phyloP scores from a whole-genome alignment of 2,797 vertebrate species.

The Poecile montanus region DNA sequence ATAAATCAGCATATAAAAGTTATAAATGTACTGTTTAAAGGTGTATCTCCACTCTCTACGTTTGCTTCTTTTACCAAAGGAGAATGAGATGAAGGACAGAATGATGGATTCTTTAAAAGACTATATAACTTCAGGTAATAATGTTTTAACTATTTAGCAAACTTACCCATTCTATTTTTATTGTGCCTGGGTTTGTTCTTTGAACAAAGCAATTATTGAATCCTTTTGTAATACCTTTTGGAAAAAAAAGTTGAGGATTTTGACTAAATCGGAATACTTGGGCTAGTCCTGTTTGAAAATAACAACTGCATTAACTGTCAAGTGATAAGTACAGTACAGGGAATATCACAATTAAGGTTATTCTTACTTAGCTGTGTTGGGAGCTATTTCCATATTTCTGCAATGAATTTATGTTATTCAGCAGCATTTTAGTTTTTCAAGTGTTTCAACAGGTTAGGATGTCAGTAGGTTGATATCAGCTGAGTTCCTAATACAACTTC shows the following conservation, averaged over 20 bases:
- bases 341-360: neutral
- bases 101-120: neutral
- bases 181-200: neutral
- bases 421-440: neutral
- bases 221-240: neutral
- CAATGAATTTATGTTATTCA: neutral
- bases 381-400: neutral
- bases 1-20: neutral
- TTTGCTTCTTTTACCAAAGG: neutral
- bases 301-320: neutral
- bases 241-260: neutral
- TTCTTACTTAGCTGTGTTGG: neutral
- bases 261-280: neutral
- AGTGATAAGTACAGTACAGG: neutral
- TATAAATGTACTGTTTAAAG: neutral
- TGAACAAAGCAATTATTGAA: neutral
- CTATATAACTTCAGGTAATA: neutral
- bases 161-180: neutral
- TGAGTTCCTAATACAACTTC: neutral
- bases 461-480: neutral
- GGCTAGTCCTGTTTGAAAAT: neutral
- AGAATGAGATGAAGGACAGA: neutral
- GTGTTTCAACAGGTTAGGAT: neutral
- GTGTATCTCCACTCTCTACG: neutral
- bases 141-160: neutral